phyloP scores from a whole-genome alignment of 1,140 invertebrate genomes.

The Bombus superbus region DNA sequence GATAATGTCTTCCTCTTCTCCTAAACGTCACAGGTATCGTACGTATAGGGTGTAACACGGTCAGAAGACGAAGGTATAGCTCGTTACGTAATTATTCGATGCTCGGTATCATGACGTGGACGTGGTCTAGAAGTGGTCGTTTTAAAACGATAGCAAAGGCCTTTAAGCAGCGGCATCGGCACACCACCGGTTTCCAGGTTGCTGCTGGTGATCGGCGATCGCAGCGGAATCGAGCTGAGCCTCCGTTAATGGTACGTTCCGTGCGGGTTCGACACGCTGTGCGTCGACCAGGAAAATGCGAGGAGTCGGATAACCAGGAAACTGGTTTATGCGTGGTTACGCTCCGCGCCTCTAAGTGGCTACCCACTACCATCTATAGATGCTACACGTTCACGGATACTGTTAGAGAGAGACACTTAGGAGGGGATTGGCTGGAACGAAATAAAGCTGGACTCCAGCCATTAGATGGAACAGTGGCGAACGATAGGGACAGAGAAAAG shows the following conservation, averaged over 20 bases:
- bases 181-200: slow-evolving; percentile 46
- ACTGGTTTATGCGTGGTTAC: slow-evolving; percentile 80
- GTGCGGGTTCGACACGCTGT: slow-evolving; percentile 70
- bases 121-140: slow-evolving; percentile 17
- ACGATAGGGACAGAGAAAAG: slow-evolving; percentile 40
- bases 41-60: too few species aligned
- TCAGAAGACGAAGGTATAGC: background rate
- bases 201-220: slow-evolving; percentile 58
- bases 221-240: slow-evolving; percentile 64
- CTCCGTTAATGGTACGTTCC: slow-evolving; percentile 76
- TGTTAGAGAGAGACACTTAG: slow-evolving; percentile 53
- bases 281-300: slow-evolving; percentile 76
- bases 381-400: slow-evolving; percentile 55
- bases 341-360: slow-evolving; percentile 69
- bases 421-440: slow-evolving; percentile 56
- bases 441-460: slow-evolving; percentile 57
- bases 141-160: slow-evolving; percentile 54
- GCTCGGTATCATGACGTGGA: slow-evolving; percentile 32
- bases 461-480: slow-evolving; percentile 59
- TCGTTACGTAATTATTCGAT: slow-evolving; percentile 68
- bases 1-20: slow-evolving; percentile 47
- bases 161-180: slow-evolving; percentile 52
- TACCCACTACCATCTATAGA: slow-evolving; percentile 66
- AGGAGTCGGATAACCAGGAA: slow-evolving; percentile 80
- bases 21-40: background rate